Conservation (phyloP, 2,888 invertebrate species). For the Leptopilina drosophilae region DNA sequence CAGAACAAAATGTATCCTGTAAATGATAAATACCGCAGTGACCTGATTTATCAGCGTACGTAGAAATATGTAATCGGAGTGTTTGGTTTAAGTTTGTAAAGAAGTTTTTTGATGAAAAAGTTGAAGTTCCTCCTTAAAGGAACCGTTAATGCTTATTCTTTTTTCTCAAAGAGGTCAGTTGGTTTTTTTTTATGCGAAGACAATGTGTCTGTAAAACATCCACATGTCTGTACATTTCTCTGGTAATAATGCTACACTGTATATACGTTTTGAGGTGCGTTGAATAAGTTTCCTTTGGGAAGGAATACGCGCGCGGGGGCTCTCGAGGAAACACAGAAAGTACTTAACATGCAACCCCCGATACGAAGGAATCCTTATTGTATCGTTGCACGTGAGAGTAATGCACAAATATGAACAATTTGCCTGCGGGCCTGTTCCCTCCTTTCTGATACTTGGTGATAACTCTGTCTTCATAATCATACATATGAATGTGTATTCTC, state of each 20-base stretch:
- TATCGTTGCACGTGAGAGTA: slow-evolving; percentile 77
- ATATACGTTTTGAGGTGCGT: slow-evolving; percentile 16
- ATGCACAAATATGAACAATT: slow-evolving; percentile 74
- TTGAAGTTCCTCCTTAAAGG: not conserved
- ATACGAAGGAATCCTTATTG: slow-evolving; percentile 77
- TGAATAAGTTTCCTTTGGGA: slow-evolving; percentile 43
- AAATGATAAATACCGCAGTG: too few relatives aligned
- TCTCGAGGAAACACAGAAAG: slow-evolving; percentile 51
- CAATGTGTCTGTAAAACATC: too few relatives aligned
- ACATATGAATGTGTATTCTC: slow-evolving; percentile 69
- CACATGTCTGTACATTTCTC: slow-evolving; percentile 2
- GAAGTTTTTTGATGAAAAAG: not conserved
- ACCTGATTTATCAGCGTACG: not conserved
- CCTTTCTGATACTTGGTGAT: slow-evolving; percentile 61
- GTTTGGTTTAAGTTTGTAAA: not conserved
- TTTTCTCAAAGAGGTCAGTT: slow-evolving; percentile 13
- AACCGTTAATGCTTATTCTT: not conserved
- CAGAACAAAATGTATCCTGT: not conserved
- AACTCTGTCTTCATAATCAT: slow-evolving; percentile 74
- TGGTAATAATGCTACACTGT: not conserved
- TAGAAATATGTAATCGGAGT: not conserved
- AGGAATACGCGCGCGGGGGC: slow-evolving; percentile 51
- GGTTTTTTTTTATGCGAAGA: not conserved
- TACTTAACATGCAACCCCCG: slow-evolving; percentile 76
- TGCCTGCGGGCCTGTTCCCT: slow-evolving; percentile 66